phyloP scores from a whole-genome alignment of 2,797 vertebrate species.

The Adrianichthys oophorus region DNA sequence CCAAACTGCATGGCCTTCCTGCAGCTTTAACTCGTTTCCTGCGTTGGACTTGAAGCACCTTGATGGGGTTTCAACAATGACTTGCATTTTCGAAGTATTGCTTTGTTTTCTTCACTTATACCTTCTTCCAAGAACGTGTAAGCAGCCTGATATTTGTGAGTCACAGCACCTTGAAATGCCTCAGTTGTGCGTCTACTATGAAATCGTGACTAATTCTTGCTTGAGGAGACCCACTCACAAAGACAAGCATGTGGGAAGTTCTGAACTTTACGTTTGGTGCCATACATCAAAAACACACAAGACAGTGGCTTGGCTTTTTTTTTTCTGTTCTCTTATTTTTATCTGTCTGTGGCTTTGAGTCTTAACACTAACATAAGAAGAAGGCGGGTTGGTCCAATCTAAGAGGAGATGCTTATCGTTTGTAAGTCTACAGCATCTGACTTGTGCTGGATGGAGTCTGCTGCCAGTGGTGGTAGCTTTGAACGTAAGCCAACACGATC shows the following conservation, averaged over 20 bases:
- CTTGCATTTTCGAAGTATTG: not conserved
- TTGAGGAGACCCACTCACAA: not conserved
- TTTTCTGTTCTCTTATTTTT: constrained; percentile 3
- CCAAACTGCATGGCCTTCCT: not conserved
- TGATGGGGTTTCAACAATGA: not conserved
- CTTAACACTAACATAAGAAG: constrained; percentile 27
- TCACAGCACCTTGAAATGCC: constrained; percentile 10
- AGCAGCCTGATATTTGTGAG: constrained; percentile 3
- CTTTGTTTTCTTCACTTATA: not conserved
- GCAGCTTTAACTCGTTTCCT: not conserved
- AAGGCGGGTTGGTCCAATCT: constrained; percentile 27
- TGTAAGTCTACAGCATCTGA: constrained; percentile 17
- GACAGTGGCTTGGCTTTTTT: constrained; percentile 17
- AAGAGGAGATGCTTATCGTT: constrained; percentile 47
- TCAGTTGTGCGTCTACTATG: constrained; percentile 4
- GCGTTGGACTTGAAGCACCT: not conserved
- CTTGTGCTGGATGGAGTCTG: constrained; percentile 2
- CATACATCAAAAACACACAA: constrained; percentile 28
- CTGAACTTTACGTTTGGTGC: constrained; percentile 20
- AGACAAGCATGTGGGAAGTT: constrained; percentile 20
- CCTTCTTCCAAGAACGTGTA: constrained; percentile 13
- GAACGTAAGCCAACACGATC: constrained; percentile 8
- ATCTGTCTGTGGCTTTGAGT: constrained; percentile 38
- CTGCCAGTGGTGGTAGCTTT: not conserved
- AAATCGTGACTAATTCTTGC: constrained; percentile 27